Base-by-base conservation (phyloP, 1,140 invertebrate species). In the Drosophila fuyamai region DNA sequence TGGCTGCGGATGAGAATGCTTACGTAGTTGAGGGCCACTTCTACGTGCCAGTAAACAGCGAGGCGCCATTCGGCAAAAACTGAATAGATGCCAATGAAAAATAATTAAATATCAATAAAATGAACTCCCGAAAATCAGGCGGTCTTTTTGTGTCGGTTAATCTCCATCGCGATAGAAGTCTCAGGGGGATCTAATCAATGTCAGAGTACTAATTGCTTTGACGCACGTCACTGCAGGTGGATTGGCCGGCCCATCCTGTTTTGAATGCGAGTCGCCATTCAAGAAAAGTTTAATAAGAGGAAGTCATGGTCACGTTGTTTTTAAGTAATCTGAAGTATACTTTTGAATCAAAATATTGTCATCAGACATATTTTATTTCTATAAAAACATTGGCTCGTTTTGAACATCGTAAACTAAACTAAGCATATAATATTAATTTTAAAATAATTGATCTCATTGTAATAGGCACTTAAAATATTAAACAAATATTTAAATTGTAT, bases 1-100 rank as follows among this genome's bases (percentile, higher is more conserved):
- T 94, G 35, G 93, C 93, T 0, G 93, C 92, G 2, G 84, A 90
- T 5, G 65, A 85, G 32, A 83, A 84, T 53, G 78, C 78, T 44
- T 78, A 76, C 66, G 67, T 93, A 80, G 85, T 79, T 63, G 81
- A 93, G 16, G 82, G 89, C 13, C 47, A 78, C 27, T 81, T 71
- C 35, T 91, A 91, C 53, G 79, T 92, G 8, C 86, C 84, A 0
- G 81, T 86, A 2, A 82, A 88, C 38, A 79, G 86, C 4, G 66
- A 80, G 16, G 63, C 60, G 32, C 93, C 93, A 18, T 79, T 79
- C 59, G 93, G 93, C 23, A 77, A 93, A 93, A n/a, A 93, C 93
- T 79, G 92, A 79, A 23, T 71, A 48, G 38, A 13, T 8, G 12
- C 5, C 35, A 13, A n/a, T 16, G 5, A 8, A 4, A 44, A 61